Base-by-base conservation (phyloP, 1,140 invertebrate genomes). In the Bombus turneri region DNA sequence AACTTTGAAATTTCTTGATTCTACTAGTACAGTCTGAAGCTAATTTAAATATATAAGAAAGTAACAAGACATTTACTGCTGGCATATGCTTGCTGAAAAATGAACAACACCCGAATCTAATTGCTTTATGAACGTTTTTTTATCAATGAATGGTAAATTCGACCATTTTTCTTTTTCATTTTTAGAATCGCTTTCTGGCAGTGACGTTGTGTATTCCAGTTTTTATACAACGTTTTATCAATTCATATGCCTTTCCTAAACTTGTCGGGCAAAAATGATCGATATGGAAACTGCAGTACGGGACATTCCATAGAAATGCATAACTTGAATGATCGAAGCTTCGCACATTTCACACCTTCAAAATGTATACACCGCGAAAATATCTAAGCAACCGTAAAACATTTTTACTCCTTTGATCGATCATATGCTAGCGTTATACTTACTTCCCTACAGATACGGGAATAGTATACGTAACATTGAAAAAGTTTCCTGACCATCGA, bases 301-400 rank as follows among this genome's bases (percentile, higher is more conserved):
- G n/a, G 41, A 53, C 47, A 59, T 53, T 76, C 12, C 74, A 76
- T 59, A 31, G 47, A 53, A 57, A 76, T 25, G 47, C 9, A 59
- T 18, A 34, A 15, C 28, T 59, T 76, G 74, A 39, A 76, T 76
- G 74, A 76, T 76, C 47, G 74, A 37, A 47, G 47, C 74, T 59
- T 13, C 47, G 31, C n/a, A 12, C 41, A 12, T 53, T 37, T 59
- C 73, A 34, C 18, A 25, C 18, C 4, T 34, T 22, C 1, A 5
- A 13, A 59, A 43, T n/a, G 37, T 80, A 43, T 72, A 6, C 69
- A 4, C 13, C 34, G 25, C 34, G 47, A 59, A 28, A 71, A 43
- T 71, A 80, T 34, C 41, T 12, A 47, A 69, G 31, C 66, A 31
- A 69, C 25, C 28, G 10, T 43, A 73, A 73, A 73, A 47, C 15